phyloP scores from a whole-genome alignment of 1,140 invertebrate genomes.

The Formica selysi region DNA sequence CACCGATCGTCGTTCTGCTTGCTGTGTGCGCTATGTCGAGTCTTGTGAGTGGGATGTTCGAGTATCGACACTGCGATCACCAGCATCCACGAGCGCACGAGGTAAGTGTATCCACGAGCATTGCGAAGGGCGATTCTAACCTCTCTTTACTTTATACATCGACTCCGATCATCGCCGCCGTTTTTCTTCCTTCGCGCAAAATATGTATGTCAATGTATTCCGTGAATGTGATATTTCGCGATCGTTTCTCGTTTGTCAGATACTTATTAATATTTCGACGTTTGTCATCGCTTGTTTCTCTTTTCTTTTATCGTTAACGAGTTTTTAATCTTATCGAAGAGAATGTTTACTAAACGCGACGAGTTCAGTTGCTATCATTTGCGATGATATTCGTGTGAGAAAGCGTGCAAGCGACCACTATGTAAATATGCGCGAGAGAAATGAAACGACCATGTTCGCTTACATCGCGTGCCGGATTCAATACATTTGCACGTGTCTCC shows the following conservation, averaged over 20 bases:
- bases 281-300: not conserved
- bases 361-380: not conserved
- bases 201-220: not conserved
- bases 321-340: not conserved
- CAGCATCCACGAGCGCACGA: constrained; percentile 86
- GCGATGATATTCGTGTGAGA: not conserved
- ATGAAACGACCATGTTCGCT: constrained; percentile 9
- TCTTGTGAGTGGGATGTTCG: constrained; percentile 84
- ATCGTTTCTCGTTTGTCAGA: not conserved
- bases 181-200: not conserved
- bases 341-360: not conserved
- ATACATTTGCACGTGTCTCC: no score
- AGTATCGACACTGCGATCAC: constrained; percentile 86
- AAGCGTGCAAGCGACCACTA: not conserved
- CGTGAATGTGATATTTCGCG: not conserved
- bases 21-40: constrained; percentile 79
- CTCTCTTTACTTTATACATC: constrained; percentile 18
- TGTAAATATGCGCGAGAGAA: no score
- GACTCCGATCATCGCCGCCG: constrained; percentile 17
- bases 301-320: not conserved
- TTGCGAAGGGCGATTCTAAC: constrained; percentile 47
- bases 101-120: constrained; percentile 80
- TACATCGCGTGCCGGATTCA: not conserved
- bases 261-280: not conserved
- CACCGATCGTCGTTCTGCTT: constrained; percentile 80